Evolutionary conservation across 2,797 vertebrate species (phyloP), one percentile per base, ranked within the genome.

Genomic region (Arremon aurantiirostris): DNA sequence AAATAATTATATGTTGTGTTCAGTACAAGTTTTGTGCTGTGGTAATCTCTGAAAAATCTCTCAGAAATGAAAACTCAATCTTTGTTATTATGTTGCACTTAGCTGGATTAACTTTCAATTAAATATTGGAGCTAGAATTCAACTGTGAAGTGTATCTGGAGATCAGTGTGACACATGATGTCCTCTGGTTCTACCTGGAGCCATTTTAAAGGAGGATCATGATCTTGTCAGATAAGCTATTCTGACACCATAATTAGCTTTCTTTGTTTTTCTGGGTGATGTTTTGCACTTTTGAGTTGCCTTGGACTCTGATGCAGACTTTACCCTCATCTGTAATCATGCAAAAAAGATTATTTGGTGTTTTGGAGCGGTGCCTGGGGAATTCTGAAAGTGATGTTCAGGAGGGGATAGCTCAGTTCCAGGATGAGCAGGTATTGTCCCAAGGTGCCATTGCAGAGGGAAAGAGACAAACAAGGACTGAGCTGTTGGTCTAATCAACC

Each of bases 1-100:
- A 23, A 22, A 76, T 23, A 5, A 6, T 44, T 44, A 1, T 1
- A 1, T 44, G 26, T 14, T 72, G 7, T 0, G 0, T 49, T 35
- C 14, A 27, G 13, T 22, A 8, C 21, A 6, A 22, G 27, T 42
- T 88, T 79, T n/a, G 32, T 53, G 6, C 15, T 2, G 1, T 22
- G 34, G 32, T 35, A 28, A 44, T 73, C 17, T 30, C 47, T 47
- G 34, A 60, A 79, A 82, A 76, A 32, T 6, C 9, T 63, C 9
- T 72, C 34, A 24, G 47, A 76, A 46, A 55, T 65, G 7, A 8
- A 49, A 71, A 6, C 2, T 28, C 39, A 9, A 2, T 59, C 13
- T 41, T 50, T 66, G 11, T 35, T 37, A 8, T 32, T 56, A 6
- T 49, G 17, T 34, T 70, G 56, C 7, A 13, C 30, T 94, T 85